Evolutionary conservation across 2,888 invertebrate genomes (phyloP), one percentile per base, ranked within the genome.

Genomic region (Heliconius aoede): DNA sequence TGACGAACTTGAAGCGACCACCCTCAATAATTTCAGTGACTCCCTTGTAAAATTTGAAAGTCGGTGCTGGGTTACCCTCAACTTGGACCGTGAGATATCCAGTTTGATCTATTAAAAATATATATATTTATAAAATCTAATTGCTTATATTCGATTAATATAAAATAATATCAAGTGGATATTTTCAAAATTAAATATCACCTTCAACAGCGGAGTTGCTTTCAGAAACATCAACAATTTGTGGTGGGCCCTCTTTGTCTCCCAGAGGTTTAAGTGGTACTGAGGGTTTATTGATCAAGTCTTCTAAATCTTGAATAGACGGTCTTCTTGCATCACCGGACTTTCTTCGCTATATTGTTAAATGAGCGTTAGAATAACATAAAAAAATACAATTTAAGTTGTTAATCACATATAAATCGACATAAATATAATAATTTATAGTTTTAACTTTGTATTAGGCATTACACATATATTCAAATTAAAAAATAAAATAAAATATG

Each of bases 201-300:
- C 99, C 99, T 97, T 99, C 99, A 91, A 98, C 97, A 78, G 98
- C 98, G 67, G 99, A 97, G 93, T 99, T 99, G 88, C 97, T 99
- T 89, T 98, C 98, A 90, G 98, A 98, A 65, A 98, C 97, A 91
- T 98, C 98, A 82, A 98, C 97, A 89, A 99, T 99, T 82, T 96
- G 96, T 61, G 99, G 98, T 82, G 98, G 98, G 79, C 98, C 98
- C 81, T 96, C 96, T 86, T 96, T 95, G 81, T 24, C 4, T 26
- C 98, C 98, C 74, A 96, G 90, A 81, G 97, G 95, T 88, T 96
- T 96, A 82, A 99, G 95, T 69, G 99, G 98, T 74, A 98, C 98
- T 72, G 98, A 98, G 65, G 98, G 97, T 89, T 98, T 97, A 89
- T 98, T 98, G 90, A 98, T 97, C 83, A 96, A 96, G 89, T 98